Evolutionary conservation across 2,888 invertebrate genomes (phyloP).

Genomic region (Napeogenes inachia): DNA sequence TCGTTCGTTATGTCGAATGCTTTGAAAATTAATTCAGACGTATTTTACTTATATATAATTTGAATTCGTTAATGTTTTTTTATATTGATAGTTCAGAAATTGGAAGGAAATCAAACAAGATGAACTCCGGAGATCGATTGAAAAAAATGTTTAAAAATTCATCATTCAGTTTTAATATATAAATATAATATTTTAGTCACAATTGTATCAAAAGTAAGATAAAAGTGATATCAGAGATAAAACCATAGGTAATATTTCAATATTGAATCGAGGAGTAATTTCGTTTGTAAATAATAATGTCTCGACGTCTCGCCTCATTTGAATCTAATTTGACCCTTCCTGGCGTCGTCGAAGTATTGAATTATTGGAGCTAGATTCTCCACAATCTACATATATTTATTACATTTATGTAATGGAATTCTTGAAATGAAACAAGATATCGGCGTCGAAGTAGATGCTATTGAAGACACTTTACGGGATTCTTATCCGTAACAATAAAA

Average conservation of each 20-base stretch:
- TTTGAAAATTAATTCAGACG: neutral
- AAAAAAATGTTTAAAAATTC: too few relatives aligned
- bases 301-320: slow-evolving; percentile 46
- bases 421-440: neutral
- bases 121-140: too few relatives aligned
- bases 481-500: too few relatives aligned
- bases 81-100: too few relatives aligned
- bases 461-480: too few relatives aligned
- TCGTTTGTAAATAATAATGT: slow-evolving; percentile 42
- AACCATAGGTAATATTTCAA: slow-evolving; percentile 3
- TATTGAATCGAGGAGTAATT: slow-evolving; percentile 37
- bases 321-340: slow-evolving; percentile 50
- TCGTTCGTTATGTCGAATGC: neutral
- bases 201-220: neutral
- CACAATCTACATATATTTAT: slow-evolving; percentile 2
- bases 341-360: slow-evolving; percentile 22
- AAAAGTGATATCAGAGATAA: neutral
- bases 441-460: neutral
- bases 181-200: neutral
- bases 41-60: too few relatives aligned
- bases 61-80: too few relatives aligned
- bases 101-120: too few relatives aligned
- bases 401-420: neutral
- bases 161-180: neutral
- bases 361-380: slow-evolving; percentile 3